Evolutionary conservation across 92 coral and sea anemone genomes (phyloP).

Genomic region (Metridium senile): DNA sequence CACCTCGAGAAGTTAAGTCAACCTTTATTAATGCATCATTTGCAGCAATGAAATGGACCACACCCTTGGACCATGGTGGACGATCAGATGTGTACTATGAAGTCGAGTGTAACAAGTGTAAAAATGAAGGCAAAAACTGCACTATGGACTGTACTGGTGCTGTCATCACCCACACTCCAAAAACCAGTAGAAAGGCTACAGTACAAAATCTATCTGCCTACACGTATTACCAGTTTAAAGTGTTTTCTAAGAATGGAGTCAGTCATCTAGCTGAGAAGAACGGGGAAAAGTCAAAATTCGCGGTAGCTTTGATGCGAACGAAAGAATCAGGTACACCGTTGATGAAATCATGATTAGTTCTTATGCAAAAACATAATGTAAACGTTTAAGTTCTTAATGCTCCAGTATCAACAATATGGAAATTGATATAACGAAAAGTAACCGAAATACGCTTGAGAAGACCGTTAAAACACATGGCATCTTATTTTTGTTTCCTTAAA

Average conservation of each 20-base stretch:
- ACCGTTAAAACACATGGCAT: too few relatives aligned
- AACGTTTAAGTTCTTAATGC: too few relatives aligned
- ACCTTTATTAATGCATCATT: constrained; percentile 33
- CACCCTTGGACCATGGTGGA: constrained; percentile 42
- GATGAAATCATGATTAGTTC: too few relatives aligned
- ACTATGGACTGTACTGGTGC: constrained; percentile 37
- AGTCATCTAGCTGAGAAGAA: constrained; percentile 46
- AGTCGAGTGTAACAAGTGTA: constrained; percentile 50
- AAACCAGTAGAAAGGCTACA: constrained; percentile 34
- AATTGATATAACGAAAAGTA: too few relatives aligned
- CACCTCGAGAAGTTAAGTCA: constrained; percentile 39
- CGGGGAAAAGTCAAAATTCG: constrained; percentile 30
- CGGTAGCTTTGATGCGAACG: constrained; percentile 25
- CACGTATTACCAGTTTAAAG: constrained; percentile 50
- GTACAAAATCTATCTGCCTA: constrained; percentile 41
- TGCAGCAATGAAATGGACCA: constrained; percentile 52
- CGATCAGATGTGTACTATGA: constrained; percentile 42
- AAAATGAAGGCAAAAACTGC: constrained; percentile 29
- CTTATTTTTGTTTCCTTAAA: too few relatives aligned
- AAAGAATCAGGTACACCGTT: constrained; percentile 53
- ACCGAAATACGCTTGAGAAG: too few relatives aligned
- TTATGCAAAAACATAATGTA: too few relatives aligned
- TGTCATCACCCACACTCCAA: neutral
- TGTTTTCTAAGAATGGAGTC: constrained; percentile 60
- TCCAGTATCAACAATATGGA: too few relatives aligned